Conservation (phyloP, 2,113 vertebrate species). For the Athene noctua region DNA sequence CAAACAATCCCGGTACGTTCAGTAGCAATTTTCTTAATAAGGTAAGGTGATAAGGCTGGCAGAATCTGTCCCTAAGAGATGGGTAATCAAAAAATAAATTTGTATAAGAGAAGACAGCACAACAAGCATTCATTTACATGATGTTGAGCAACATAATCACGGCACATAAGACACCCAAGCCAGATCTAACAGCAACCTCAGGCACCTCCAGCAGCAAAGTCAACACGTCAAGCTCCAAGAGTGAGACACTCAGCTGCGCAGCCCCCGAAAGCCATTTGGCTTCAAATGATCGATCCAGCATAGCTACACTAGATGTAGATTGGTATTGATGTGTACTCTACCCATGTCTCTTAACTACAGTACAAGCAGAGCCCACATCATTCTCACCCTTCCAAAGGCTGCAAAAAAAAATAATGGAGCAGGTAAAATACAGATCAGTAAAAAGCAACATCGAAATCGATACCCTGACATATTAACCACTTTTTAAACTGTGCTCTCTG, state of each 20-base stretch:
- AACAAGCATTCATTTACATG: neutral
- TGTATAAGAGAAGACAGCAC: neutral
- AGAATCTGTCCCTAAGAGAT: neutral
- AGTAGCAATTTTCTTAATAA: neutral
- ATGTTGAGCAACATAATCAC: neutral
- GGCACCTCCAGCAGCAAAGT: neutral
- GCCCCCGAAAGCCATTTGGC: neutral
- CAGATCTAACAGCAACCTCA: rapidly evolving
- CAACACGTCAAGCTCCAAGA: neutral
- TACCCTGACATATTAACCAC: neutral
- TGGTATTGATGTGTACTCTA: neutral
- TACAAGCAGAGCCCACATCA: neutral
- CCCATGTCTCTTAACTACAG: rapidly evolving
- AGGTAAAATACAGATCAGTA: neutral
- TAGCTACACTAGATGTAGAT: rapidly evolving
- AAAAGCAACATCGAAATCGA: neutral
- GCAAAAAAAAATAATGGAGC: neutral
- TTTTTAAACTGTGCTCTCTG: neutral
- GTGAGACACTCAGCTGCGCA: neutral
- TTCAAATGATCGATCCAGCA: neutral
- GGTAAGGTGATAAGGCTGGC: neutral
- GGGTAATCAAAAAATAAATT: neutral
- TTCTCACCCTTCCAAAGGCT: neutral
- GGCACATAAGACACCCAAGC: rapidly evolving
- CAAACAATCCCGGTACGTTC: neutral